Evolutionary conservation across 2,113 vertebrate species (phyloP), one percentile per base, ranked within the genome.

Genomic region (Channa maculata): DNA sequence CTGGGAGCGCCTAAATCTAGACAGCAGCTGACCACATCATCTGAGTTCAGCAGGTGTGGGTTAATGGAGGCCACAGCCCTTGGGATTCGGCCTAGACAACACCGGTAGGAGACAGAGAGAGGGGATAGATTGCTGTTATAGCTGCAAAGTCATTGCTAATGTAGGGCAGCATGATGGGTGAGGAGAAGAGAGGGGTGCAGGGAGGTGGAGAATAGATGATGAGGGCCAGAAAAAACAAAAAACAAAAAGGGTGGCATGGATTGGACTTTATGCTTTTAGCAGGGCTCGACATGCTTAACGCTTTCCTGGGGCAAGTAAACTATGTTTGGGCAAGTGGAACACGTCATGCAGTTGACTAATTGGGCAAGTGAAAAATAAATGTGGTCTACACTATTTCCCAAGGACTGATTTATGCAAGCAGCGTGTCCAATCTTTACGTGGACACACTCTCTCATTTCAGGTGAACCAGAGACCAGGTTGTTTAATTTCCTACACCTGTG

Each of bases 1-100:
- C 96, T 98, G 63, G 97, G 96, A 5, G 96, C 96, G 0, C 97
- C 96, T 24, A 99, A 90, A 92, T 99, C 98, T 82, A 98, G 94
- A 91, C 97, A 99, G 90, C 98, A 99, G 94, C 98, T 99, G 72
- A 99, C 94, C 76, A 99, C 98, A 1, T 98, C 98, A 2, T 98
- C 98, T 0, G 96, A 96, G 80, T 91, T 95, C 91, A 99, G 91
- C 91, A 98, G 93, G 86, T 99, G 98, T 89, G 98, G 97, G 94
- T 98, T 98, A 87, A 95, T 93, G 79, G 98, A 99, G 78, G 97
- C 96, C 84, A 99, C 97, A 0, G 96, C 94, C 88, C 98, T 93
- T 46, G 95, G 95, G 90, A 98, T 95, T 78, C 98, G 95, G 43
- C 98, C 98, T 99, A 69, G 63, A 79, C 66, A 70, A 75, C 50